Evolutionary conservation across 1,140 invertebrate genomes (phyloP), one percentile per base, ranked within the genome.

Genomic region (Pogonognathellus flavescens): DNA sequence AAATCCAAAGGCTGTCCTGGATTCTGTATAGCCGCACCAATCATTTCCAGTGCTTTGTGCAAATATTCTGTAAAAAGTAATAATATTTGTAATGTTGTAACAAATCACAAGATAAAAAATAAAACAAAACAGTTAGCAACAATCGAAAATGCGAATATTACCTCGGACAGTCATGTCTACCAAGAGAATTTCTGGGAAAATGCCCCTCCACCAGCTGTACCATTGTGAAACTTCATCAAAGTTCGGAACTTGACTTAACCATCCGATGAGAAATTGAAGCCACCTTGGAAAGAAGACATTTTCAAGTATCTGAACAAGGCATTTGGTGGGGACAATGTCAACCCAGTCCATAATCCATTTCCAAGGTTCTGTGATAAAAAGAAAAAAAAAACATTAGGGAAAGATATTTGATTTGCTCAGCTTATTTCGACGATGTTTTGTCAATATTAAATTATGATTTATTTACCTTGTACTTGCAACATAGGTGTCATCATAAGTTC

Each of bases 251-350:
- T 95, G 94, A 89, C 94, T 95, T 0, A 97, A 90, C 96, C 96
- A 97, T 16, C 94, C 90, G 14, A 94, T 94, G 31, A 98, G 90
- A 18, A 94, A 90, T 85, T 91, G 90, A 57, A 96, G 91, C 96
- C 96, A 98, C 88, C 95, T 94, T 0, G 96, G 96, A 88, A 98
- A 98, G 91, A 98, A 98, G 86, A 93, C 93, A 89, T 95, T 95
- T 87, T 97, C 95, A 10, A 98, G 90, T 13, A 97, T 90, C 25
- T 92, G 91, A 0, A 94, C 93, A 92, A 97, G 94, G 70, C 93
- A 93, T 9, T 93, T 92, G 6, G 92, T 87, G 0, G 96, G 94
- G 49, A 97, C 91, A 80, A 98, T 91, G 88, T 96, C 95, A 83
- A 93, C 92, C 97, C 97, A 98, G 22, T 95, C 93, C 92, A 96